Conservation (phyloP, 2,113 vertebrate genomes). For the Cricetomys ansorgei region DNA sequence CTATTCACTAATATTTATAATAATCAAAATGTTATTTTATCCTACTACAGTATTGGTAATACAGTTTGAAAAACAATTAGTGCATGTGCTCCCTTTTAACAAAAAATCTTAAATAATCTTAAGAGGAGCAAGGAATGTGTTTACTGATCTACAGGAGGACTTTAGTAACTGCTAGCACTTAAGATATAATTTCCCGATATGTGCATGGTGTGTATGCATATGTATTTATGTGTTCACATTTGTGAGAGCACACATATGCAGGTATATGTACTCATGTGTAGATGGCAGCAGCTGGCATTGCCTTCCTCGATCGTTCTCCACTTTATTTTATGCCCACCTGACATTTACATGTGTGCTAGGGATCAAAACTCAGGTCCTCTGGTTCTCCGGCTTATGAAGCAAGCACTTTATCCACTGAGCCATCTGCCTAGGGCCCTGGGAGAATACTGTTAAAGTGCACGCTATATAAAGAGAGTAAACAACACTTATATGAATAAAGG, state of each 20-base stretch:
- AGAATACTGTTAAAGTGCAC: not conserved
- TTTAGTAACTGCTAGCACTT: slow-evolving; percentile 16
- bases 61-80: slow-evolving; percentile 1
- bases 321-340: not conserved
- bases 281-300: not conserved
- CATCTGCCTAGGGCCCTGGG: not conserved
- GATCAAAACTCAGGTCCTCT: not conserved
- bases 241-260: not conserved
- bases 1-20: slow-evolving; percentile 1
- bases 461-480: slow-evolving; percentile 10
- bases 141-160: not conserved
- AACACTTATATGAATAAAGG: slow-evolving; percentile 49
- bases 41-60: not conserved
- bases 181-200: not conserved
- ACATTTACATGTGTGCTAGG: not conserved
- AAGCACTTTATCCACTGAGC: not conserved
- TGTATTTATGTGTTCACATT: not conserved
- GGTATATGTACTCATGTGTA: not conserved
- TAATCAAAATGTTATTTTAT: slow-evolving; percentile 38
- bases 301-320: not conserved
- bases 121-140: not conserved
- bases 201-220: not conserved
- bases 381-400: not conserved
- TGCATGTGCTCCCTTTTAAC: slow-evolving; percentile 26
- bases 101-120: not conserved